A percentile compares a stretch with the other conserved stretches of the same genome.
Conservation (phyloP, 2,888 invertebrate species). For the Trichacis sp. region DNA sequence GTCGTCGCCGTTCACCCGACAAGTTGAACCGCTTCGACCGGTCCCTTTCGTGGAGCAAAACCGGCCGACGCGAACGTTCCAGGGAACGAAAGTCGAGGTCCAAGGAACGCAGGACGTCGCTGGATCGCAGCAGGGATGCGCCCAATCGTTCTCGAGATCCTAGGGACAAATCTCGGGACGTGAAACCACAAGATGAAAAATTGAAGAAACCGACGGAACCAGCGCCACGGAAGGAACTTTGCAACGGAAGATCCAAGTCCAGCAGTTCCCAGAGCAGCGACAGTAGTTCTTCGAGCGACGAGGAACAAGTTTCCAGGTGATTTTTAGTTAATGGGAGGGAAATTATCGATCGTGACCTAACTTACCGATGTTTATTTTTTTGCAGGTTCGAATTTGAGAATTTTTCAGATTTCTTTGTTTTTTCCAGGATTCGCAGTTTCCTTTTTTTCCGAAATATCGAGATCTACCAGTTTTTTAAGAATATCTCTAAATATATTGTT, state of each 20-base stretch:
- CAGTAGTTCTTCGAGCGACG: conserved; percentile 65
- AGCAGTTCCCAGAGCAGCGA: conserved; percentile 67
- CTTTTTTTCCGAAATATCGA: too few relatives aligned
- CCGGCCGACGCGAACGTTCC: conserved; percentile 60
- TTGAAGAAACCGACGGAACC: conserved; percentile 53
- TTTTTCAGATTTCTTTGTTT: too few relatives aligned
- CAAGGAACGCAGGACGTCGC: conserved; percentile 58
- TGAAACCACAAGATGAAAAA: conserved; percentile 58
- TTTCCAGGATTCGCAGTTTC: too few relatives aligned
- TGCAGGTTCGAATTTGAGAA: too few relatives aligned
- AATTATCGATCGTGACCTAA: too few relatives aligned
- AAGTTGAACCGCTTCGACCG: conserved; percentile 53
- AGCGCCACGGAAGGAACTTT: conserved; percentile 59
- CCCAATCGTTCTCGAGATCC: conserved; percentile 55
- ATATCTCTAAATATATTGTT: too few relatives aligned
- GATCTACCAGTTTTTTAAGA: too few relatives aligned
- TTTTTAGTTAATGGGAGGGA: too few relatives aligned
- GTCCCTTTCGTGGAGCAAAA: conserved; percentile 66
- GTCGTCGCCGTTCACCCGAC: conserved; percentile 59
- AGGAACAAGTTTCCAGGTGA: conserved; percentile 61
- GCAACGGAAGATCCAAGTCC: conserved; percentile 66
- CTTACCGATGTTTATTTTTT: too few relatives aligned
- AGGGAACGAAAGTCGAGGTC: conserved; percentile 68
- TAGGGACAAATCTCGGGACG: conserved; percentile 61
- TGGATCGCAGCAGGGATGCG: conserved; percentile 55